Base-by-base conservation (phyloP, 2,113 vertebrate species). In the Odontophorus gujanensis region DNA sequence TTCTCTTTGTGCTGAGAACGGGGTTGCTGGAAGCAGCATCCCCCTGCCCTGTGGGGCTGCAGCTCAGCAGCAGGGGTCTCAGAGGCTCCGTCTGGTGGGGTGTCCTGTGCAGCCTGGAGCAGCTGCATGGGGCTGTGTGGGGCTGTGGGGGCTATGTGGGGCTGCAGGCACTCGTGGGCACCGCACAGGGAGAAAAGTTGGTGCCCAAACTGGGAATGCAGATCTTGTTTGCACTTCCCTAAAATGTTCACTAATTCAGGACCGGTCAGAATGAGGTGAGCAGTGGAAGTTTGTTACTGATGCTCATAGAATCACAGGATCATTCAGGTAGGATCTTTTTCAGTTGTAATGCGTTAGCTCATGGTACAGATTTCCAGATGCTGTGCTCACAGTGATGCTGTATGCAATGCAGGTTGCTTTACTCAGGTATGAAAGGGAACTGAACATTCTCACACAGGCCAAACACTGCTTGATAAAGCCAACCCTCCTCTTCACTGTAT, bases 1-100 rank as follows among this genome's bases (percentile, higher is more conserved):
- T 90, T 74, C 94, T 82, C 32, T 32, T 92, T 50, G 58, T 84
- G 9, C 28, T 89, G 75, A 74, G 76, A 87, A 82, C 26, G 69
- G 73, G 73, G 32, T 26, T 43, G 58, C 32, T 26, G 72, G 42
- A 73, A 65, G 48, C 2, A 1, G 9, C 3, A 3, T 5, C 25
- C 8, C 0, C 0, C 32, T 73, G 55, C 71, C 45, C 57, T 19
- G 50, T 12, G 11, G 2, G 22, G 25, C 36, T 73, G 66, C 63
- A 26, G 34, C 18, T 51, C 50, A 32, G 21, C 26, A 38, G 26
- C 34, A n/a, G 14, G 50, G n/a, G 47, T 19, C 18, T 42, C 71
- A 2, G 25, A 28, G 17, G 28, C 36, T 51, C 59, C 75, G 21
- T n/a, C 15, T n/a, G 24, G 45, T 40, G 59, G 34, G 25, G 22